Base-by-base conservation (phyloP, 2,797 vertebrate species). In the Carapus acus region DNA sequence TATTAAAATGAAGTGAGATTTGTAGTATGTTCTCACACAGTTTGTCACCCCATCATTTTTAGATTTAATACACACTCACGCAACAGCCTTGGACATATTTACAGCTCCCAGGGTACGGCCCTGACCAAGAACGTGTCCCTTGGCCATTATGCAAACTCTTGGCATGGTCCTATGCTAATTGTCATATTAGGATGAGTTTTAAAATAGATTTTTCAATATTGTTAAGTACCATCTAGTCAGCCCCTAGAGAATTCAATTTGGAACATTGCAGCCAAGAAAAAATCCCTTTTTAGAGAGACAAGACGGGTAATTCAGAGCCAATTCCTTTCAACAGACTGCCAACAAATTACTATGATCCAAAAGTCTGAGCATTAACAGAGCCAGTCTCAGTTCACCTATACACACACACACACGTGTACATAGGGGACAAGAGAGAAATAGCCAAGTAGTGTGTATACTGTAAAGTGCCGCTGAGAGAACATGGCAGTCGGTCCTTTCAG, bases 231-330 rank as follows among this genome's bases (percentile, higher is more conserved):
- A n/a, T n/a, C n/a, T n/a, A n/a, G n/a, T n/a, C n/a, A n/a, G n/a
- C n/a, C n/a, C n/a, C n/a, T n/a, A n/a, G n/a, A 64, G 53, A 67
- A 63, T 76, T 71, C 60, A 68, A 69, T 76, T 73, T 70, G 55
- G 41, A 67, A 57, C 52, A 43, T 56, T 43, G 72, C 51, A 62
- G 27, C 33, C 20, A 49, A 22, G n/a, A 54, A 61, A 49, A 62
- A 33, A 38, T 60, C 42, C 42, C 54, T 50, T 23, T 46, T 51
- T 14, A 53, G 51, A 47, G 38, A 48, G 34, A 54, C 41, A 54
- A 65, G 57, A 62, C 56, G 49, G 76, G 72, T 78, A 47, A 80
- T 77, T 69, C 42, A 73, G 46, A 61, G 43, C 16, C 47, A 23
- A 58, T 62, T 73, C 49, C 70, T 58, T 56, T 54, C 45, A 72